These are phyloP conservation scores for Sebastes diploproa DNA, from an alignment of 2,797 vertebrate species.

Conservation along the genomic window DNA sequence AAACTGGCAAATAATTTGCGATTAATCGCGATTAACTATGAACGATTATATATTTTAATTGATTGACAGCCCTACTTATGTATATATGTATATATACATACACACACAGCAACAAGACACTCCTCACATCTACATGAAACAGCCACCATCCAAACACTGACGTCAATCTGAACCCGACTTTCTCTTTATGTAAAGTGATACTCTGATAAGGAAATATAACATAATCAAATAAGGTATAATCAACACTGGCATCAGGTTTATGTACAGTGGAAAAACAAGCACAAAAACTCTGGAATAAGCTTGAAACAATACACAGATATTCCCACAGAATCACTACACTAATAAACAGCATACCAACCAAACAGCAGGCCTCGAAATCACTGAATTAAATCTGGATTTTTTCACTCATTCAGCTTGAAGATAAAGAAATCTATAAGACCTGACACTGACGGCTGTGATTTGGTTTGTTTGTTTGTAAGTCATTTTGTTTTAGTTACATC, in stretches of 20 bases:
- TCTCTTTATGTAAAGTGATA: not conserved
- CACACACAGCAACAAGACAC: too few relatives aligned
- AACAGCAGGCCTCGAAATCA: not conserved
- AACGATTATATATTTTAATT: too few relatives aligned
- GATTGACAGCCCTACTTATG: too few relatives aligned
- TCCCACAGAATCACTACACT: conserved; percentile 24
- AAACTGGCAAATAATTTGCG: too few relatives aligned
- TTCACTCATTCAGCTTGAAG: not conserved
- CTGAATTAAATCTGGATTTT: not conserved
- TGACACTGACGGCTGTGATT: not conserved
- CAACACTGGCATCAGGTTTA: not conserved
- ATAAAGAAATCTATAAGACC: not conserved
- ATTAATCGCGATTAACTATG: too few relatives aligned
- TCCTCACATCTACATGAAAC: too few relatives aligned
- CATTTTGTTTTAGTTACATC: not conserved
- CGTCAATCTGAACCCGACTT: not conserved
- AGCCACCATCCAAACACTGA: too few relatives aligned
- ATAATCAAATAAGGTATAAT: conserved; percentile 26
- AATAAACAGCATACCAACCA: conserved; percentile 43
- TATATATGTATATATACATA: too few relatives aligned
- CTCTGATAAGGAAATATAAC: conserved; percentile 22
- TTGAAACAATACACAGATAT: conserved; percentile 34
- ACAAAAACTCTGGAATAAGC: conserved; percentile 25
- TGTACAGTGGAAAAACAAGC: conserved; percentile 43
- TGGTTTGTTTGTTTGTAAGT: conserved; percentile 3